Conservation (phyloP, 2,113 vertebrate genomes). For the Tyrannus savana region DNA sequence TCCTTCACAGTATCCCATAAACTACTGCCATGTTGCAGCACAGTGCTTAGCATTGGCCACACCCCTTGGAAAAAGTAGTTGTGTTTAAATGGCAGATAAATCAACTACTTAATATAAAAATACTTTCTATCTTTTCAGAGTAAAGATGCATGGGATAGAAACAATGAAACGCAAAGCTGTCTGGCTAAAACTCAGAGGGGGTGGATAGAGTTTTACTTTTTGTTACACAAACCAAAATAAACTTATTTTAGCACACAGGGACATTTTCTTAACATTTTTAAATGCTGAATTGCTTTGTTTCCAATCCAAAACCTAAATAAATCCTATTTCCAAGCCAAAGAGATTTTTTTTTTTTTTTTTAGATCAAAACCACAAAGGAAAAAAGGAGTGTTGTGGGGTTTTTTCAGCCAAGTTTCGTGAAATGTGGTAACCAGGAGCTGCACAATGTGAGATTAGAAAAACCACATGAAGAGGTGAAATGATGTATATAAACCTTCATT, state of each 20-base stretch:
- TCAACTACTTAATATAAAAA: background rate
- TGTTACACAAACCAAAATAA: background rate
- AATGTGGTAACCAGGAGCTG: background rate
- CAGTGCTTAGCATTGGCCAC: background rate
- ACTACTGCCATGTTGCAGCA: background rate
- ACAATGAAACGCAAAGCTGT: background rate
- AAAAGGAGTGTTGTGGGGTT: background rate
- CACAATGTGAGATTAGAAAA: background rate
- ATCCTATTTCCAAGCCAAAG: background rate
- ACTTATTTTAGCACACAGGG: background rate
- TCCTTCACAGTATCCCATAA: background rate
- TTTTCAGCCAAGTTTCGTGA: background rate
- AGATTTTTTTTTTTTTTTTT: background rate
- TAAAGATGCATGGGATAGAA: background rate
- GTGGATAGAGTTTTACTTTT: background rate
- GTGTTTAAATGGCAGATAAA: background rate
- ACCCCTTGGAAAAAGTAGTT: background rate
- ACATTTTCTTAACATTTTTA: background rate
- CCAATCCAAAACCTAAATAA: background rate
- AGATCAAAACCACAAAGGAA: background rate
- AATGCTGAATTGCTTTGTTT: background rate
- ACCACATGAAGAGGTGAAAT: background rate
- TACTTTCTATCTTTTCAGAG: background rate
- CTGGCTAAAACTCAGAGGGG: background rate
- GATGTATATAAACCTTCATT: background rate